Conservation (phyloP, 2,113 vertebrate genomes). For the Capricornis sumatraensis region DNA sequence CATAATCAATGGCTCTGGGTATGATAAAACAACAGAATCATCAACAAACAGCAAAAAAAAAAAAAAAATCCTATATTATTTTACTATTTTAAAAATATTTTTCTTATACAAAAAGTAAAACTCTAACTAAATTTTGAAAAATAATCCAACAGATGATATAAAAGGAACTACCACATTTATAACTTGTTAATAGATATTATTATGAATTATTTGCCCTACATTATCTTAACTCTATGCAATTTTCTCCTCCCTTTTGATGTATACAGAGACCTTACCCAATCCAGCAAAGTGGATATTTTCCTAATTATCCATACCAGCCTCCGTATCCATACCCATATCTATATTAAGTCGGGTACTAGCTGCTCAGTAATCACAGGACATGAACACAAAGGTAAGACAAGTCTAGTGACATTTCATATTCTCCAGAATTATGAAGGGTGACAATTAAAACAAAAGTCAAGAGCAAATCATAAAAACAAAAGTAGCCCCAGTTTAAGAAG, state of each 20-base stretch:
- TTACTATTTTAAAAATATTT: background rate
- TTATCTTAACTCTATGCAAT: background rate
- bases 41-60: background rate
- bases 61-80: background rate
- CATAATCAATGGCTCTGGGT: background rate
- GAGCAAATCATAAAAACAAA: background rate
- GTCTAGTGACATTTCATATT: background rate
- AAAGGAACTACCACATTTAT: rapidly evolving
- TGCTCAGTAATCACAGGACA: background rate
- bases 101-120: background rate
- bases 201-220: background rate
- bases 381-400: background rate
- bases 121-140: background rate
- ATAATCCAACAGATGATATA: background rate
- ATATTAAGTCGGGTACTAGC: rapidly evolving
- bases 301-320: rapidly evolving
- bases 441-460: background rate
- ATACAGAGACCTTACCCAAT: rapidly evolving
- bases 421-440: background rate
- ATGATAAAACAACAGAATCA: background rate
- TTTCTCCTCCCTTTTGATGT: background rate
- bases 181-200: background rate
- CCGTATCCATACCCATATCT: rapidly evolving
- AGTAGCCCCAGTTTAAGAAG: background rate
- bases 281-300: rapidly evolving